Percentiles rank a stretch among this genome's conserved stretches.
phyloP scores from a whole-genome alignment of 2,888 invertebrate genomes.

The Tubulanus polymorphus region DNA sequence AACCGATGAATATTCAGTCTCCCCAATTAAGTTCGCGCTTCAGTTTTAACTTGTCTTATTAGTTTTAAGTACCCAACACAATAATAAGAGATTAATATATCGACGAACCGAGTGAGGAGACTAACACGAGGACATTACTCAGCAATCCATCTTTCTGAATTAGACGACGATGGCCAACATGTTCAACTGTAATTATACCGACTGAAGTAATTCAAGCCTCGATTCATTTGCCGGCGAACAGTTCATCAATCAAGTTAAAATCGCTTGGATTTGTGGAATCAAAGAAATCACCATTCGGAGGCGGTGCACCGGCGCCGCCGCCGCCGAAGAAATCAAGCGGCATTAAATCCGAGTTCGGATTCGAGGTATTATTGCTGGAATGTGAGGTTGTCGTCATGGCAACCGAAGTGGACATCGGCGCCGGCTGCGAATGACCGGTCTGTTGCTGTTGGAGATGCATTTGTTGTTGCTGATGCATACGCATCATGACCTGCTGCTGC shows the following conservation, averaged over 20 bases:
- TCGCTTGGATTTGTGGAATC: constrained; percentile 59
- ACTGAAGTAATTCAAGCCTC: background rate
- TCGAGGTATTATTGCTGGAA: constrained; percentile 35
- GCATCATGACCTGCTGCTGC: constrained; percentile 37
- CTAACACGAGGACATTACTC: too few relatives aligned
- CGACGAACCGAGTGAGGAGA: too few relatives aligned
- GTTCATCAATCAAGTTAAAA: constrained; percentile 40
- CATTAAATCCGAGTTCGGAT: constrained; percentile 38
- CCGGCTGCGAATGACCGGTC: constrained; percentile 9
- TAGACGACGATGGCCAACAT: too few relatives aligned
- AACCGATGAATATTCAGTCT: too few relatives aligned
- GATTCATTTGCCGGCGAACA: constrained; percentile 23
- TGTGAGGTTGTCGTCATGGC: constrained; percentile 17
- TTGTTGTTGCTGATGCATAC: constrained; percentile 54
- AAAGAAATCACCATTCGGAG: constrained; percentile 62
- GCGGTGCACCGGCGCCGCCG: constrained; percentile 72
- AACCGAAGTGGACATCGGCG: constrained; percentile 5
- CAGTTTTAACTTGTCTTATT: too few relatives aligned
- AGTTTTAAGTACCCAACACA: too few relatives aligned
- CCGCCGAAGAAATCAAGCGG: constrained; percentile 70
- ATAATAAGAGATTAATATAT: too few relatives aligned
- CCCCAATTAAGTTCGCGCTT: too few relatives aligned
- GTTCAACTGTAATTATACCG: too few relatives aligned
- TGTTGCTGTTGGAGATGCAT: constrained; percentile 21
- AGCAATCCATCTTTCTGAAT: too few relatives aligned